Conservation (phyloP, 2,113 vertebrate species). For the Henicopernis longicauda region DNA sequence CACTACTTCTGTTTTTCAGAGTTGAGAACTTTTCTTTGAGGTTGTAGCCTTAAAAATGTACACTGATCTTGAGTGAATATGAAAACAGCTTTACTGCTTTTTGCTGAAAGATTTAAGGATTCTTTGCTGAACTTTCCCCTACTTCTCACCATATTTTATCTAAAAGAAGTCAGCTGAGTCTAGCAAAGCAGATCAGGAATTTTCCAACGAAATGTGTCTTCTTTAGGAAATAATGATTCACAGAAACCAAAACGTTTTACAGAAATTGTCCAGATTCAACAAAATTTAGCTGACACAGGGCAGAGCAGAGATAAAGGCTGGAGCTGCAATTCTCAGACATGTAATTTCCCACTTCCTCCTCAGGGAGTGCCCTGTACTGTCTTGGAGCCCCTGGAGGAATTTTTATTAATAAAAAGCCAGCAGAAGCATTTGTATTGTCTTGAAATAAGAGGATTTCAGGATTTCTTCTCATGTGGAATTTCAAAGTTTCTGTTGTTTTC, state of each 20-base stretch:
- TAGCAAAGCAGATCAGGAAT: background rate
- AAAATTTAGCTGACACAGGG: background rate
- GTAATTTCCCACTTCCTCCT: background rate
- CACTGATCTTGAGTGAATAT: background rate
- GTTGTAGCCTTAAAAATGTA: background rate
- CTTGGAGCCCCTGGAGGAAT: background rate
- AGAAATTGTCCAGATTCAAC: background rate
- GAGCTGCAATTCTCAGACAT: background rate
- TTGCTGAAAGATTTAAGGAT: background rate
- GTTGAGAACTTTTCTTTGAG: background rate
- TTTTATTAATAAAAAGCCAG: background rate
- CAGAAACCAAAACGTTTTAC: background rate
- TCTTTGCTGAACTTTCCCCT: background rate
- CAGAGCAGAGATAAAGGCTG: background rate
- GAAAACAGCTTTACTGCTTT: background rate
- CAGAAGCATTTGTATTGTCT: background rate
- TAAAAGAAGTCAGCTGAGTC: background rate
- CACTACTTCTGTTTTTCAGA: background rate
- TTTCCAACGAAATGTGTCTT: background rate
- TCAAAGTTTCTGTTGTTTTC: background rate
- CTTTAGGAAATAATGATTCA: background rate
- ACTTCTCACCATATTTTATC: background rate
- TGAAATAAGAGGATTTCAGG: background rate
- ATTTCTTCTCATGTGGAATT: background rate
- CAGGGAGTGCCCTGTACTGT: background rate